Evolutionary conservation across 2,797 vertebrate species (phyloP).

Genomic region (Miichthys miiuy): DNA sequence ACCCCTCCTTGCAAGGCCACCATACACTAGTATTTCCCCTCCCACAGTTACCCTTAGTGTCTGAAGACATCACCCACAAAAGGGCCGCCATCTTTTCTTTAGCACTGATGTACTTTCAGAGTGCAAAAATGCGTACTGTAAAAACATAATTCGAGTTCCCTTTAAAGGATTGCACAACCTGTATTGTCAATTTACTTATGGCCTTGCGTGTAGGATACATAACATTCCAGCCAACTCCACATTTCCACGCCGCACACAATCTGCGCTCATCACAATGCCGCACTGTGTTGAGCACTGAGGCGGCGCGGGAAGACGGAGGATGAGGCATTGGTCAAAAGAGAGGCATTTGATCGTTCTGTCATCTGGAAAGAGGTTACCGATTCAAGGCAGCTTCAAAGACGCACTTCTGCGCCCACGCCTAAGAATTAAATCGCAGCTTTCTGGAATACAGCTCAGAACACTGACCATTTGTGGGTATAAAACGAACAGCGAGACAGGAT

Average conservation of each 20-base stretch:
- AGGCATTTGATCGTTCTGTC: constrained; percentile 8
- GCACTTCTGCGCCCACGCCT: not conserved
- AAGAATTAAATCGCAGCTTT: not conserved
- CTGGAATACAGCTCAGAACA: not conserved
- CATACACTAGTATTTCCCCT: constrained; percentile 13
- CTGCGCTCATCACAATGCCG: not conserved
- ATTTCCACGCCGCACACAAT: not conserved
- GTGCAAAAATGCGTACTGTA: not conserved
- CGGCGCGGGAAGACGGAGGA: not conserved
- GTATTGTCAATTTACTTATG: not conserved
- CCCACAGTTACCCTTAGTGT: not conserved
- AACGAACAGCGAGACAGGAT: not conserved
- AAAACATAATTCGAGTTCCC: not conserved
- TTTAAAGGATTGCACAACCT: not conserved
- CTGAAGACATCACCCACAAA: constrained; percentile 2
- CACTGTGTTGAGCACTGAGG: constrained; percentile 7
- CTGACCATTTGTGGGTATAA: not conserved
- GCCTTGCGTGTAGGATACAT: not conserved
- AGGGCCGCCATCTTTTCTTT: not conserved
- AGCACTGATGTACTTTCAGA: not conserved
- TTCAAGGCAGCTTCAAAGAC: not conserved
- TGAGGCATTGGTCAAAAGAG: constrained; percentile 13
- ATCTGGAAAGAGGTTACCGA: not conserved
- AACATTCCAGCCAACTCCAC: not conserved
- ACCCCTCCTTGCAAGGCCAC: not conserved